Evolutionary conservation across 2,888 invertebrate species (phyloP).

Genomic region (Stenodema calcarata): DNA sequence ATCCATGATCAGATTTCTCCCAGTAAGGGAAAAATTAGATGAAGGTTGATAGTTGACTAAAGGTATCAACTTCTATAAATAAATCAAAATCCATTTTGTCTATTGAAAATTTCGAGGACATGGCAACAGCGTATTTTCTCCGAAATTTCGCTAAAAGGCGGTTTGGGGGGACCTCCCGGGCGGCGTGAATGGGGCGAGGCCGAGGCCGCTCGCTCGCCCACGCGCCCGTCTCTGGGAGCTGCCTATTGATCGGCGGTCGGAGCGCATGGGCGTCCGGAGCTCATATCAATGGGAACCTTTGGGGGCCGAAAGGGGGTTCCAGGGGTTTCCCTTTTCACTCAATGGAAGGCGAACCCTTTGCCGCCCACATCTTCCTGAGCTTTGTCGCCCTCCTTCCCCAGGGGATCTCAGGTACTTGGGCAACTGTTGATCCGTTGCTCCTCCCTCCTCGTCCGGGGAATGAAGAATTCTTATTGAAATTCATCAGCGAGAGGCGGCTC

Average conservation of each 20-base stretch:
- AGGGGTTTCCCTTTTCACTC: conserved; percentile 20
- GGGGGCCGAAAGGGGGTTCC: neutral
- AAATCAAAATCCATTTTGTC: too few species aligned
- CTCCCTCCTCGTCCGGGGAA: too few species aligned
- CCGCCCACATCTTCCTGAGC: conserved; percentile 3
- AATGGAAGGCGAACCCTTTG: conserved; percentile 28
- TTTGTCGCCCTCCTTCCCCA: neutral
- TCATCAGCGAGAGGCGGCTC: too few species aligned
- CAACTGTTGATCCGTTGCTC: conserved; percentile 35
- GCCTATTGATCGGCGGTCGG: neutral
- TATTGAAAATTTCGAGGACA: too few species aligned
- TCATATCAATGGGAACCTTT: neutral
- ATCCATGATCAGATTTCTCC: too few species aligned
- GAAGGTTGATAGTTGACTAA: too few species aligned
- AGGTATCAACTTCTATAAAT: too few species aligned
- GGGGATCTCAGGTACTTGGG: neutral
- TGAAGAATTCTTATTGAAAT: too few species aligned
- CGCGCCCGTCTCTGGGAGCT: neutral
- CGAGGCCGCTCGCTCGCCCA: neutral
- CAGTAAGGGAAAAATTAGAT: too few species aligned
- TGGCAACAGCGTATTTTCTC: too few species aligned
- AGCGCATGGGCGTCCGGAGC: conserved; percentile 26
- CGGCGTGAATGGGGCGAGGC: neutral
- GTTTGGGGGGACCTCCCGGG: neutral
- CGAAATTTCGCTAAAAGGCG: too few species aligned